Percentiles rank a stretch among this genome's conserved stretches.
These are phyloP conservation scores for Oenanthe oenanthe DNA, from an alignment of 2,113 vertebrate species.

Conservation along the genomic window DNA sequence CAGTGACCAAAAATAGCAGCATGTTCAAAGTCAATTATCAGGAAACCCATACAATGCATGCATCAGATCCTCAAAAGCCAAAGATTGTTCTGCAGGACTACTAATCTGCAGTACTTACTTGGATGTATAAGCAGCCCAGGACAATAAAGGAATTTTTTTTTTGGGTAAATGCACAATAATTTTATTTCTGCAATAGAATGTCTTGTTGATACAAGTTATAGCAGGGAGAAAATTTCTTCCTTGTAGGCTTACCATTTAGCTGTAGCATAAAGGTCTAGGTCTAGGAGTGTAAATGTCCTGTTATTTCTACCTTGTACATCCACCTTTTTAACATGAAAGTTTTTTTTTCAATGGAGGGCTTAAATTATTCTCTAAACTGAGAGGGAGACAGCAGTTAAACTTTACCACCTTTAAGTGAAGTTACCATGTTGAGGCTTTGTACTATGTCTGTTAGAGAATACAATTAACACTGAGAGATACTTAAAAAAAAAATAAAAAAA, in stretches of 20 bases:
- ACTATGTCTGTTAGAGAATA: not conserved
- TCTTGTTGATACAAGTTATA: not conserved
- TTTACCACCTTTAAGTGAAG: not conserved
- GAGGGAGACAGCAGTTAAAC: not conserved
- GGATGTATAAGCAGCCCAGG: not conserved
- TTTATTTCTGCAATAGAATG: not conserved
- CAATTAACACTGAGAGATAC: not conserved
- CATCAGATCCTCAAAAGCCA: not conserved
- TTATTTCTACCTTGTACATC: not conserved
- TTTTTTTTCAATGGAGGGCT: not conserved
- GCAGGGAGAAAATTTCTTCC: not conserved
- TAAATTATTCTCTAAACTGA: not conserved
- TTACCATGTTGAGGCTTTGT: not conserved
- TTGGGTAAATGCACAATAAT: not conserved
- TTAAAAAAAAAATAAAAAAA: not conserved
- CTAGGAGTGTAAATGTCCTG: not conserved
- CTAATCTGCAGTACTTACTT: not conserved
- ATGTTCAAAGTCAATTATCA: not conserved
- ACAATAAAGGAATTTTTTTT: not conserved
- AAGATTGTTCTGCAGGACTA: not conserved
- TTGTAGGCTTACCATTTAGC: not conserved
- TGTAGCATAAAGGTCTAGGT: not conserved
- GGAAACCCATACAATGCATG: not conserved
- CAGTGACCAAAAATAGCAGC: not conserved
- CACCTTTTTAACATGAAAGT: not conserved